phyloP scores from a whole-genome alignment of 1,140 invertebrate genomes.

The Trachelipus rathkii region DNA sequence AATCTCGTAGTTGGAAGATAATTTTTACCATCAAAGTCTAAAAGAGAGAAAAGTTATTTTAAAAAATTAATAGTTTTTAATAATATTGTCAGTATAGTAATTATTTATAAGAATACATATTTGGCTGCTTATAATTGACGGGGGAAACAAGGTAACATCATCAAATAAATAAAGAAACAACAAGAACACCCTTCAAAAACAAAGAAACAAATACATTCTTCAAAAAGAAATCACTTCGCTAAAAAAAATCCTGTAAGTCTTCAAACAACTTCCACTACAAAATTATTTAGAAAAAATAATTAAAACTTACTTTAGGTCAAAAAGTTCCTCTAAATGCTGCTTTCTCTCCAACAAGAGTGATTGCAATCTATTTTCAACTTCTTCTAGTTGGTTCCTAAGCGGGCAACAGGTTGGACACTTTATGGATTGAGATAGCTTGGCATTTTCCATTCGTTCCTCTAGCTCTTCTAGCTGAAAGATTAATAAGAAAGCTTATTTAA shows the following conservation, averaged over 20 bases:
- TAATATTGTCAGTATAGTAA: too few relatives aligned
- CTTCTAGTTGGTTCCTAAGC: slow-evolving; percentile 58
- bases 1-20: too few relatives aligned
- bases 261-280: too few relatives aligned
- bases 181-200: too few relatives aligned
- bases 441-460: slow-evolving; percentile 63
- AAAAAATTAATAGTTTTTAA: too few relatives aligned
- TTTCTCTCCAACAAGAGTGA: slow-evolving; percentile 60
- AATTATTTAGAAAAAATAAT: not conserved
- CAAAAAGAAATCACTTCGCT: too few relatives aligned
- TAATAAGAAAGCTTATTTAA: not conserved
- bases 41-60: not conserved
- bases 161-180: too few relatives aligned
- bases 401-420: slow-evolving; percentile 64
- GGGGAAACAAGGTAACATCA: too few relatives aligned
- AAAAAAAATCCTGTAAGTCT: too few relatives aligned
- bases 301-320: slow-evolving; percentile 68
- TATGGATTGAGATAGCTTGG: slow-evolving; percentile 63
- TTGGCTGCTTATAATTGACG: too few relatives aligned
- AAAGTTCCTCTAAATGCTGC: slow-evolving; percentile 66
- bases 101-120: too few relatives aligned
- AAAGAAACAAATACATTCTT: too few relatives aligned
- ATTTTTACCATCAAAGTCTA: not conserved
- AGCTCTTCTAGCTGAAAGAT: slow-evolving; percentile 64
- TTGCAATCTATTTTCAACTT: slow-evolving; percentile 57